These are phyloP conservation scores for Drepanosiphum platanoidis DNA, from an alignment of 2,888 invertebrate species.

Conservation along the genomic window DNA sequence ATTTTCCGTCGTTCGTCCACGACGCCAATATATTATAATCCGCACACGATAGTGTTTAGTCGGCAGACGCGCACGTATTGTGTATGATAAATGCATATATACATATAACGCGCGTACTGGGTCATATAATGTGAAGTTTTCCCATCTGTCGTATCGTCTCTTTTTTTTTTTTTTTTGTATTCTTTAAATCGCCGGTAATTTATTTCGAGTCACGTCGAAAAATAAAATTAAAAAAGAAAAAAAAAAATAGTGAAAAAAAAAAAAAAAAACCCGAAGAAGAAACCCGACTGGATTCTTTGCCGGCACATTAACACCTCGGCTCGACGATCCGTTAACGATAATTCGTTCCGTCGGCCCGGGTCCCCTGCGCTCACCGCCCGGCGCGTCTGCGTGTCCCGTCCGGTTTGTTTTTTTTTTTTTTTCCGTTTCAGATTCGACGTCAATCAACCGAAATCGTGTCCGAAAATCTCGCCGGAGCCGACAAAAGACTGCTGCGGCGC, in stretches of 20 bases:
- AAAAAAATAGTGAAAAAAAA: background rate
- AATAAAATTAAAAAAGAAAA: constrained; percentile 16
- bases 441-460: constrained; percentile 61
- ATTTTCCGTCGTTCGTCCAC: background rate
- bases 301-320: constrained; percentile 62
- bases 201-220: constrained; percentile 55
- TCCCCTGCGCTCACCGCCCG: background rate
- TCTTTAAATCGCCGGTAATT: constrained; percentile 53
- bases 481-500: constrained; percentile 52
- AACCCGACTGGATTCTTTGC: constrained; percentile 61
- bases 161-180: constrained; percentile 19
- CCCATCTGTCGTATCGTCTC: constrained; percentile 27
- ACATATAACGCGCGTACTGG: constrained; percentile 5
- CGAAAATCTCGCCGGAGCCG: constrained; percentile 61
- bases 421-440: constrained; percentile 60
- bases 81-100: background rate
- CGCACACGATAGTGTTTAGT: background rate
- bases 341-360: constrained; percentile 57
- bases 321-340: constrained; percentile 61
- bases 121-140: constrained; percentile 30
- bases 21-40: background rate
- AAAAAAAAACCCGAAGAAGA: constrained; percentile 42
- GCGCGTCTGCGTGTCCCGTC: constrained; percentile 20
- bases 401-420: constrained; percentile 4
- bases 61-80: background rate